Evolutionary conservation across 2,113 vertebrate species (phyloP), one percentile per base, ranked within the genome.

Genomic region (Caretta caretta): DNA sequence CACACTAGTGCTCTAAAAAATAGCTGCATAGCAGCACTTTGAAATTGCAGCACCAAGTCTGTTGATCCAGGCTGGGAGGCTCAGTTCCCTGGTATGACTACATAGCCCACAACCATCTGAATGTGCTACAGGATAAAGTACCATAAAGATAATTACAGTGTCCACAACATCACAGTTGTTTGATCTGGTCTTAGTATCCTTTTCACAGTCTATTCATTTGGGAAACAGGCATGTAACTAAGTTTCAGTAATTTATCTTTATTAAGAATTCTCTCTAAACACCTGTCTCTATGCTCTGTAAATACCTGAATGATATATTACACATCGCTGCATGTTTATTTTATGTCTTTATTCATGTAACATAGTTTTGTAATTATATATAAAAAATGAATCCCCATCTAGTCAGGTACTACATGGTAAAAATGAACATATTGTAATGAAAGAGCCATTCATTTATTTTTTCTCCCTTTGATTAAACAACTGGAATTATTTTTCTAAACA

Each of bases 311-410:
- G 0, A 10, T 83, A 6, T 8, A 82, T 76, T 62, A 82, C 31
- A 8, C 5, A 62, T 78, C 22, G 80, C 59, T 84, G 2, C 0
- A 0, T 48, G 62, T 59, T 19, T 50, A 49, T 90, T 90, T 46
- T 80, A 27, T 38, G 22, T 3, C 1, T 89, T 93, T 87, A 31
- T 25, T 83, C 69, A 78, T 0, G 0, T 17, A 78, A 3, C 29
- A 80, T 24, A 75, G 35, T 84, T 93, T 78, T 80, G 6, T 94
- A 72, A 46, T 94, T 65, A 83, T 27, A 81, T 83, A 83, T 38
- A 80, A 86, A 91, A 90, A 82, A 42, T 10, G 54, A 75, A 81
- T 83, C 48, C 65, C 8, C 49, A 84, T 3, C n/a, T 80, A 91
- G 31, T 9, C 17, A 3, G 10, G 89, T 9, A 3, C 29, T 94